phyloP scores from a whole-genome alignment of 2,888 invertebrate genomes.

The Pachycephus smyrnensis region DNA sequence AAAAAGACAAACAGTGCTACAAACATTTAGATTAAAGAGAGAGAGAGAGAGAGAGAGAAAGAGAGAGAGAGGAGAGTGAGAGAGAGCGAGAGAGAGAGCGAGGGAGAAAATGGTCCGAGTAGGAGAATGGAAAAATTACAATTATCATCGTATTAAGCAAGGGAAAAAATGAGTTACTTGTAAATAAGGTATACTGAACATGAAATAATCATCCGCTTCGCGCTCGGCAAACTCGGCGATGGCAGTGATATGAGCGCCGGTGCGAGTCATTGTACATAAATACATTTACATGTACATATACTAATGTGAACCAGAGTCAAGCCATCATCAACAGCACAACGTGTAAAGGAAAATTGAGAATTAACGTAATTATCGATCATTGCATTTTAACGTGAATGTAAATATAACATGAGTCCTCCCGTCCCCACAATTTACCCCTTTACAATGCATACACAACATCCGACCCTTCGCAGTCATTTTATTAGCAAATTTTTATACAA shows the following conservation, averaged over 20 bases:
- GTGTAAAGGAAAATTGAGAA: slow-evolving; percentile 41
- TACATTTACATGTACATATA: slow-evolving; percentile 66
- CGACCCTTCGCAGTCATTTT: slow-evolving; percentile 39
- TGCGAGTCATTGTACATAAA: slow-evolving; percentile 66
- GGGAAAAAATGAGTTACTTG: slow-evolving; percentile 55
- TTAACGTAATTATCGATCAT: slow-evolving; percentile 51
- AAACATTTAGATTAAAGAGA: slow-evolving; percentile 25
- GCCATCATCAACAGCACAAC: slow-evolving; percentile 57
- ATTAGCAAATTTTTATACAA: slow-evolving; percentile 53
- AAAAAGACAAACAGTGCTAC: slow-evolving; percentile 25
- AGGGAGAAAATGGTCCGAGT: slow-evolving; percentile 24
- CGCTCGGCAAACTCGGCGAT: slow-evolving; percentile 56
- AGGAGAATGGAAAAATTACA: slow-evolving; percentile 44
- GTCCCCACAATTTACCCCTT: not conserved
- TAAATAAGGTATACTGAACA: slow-evolving; percentile 61
- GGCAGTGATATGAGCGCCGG: slow-evolving; percentile 59
- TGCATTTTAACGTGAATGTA: slow-evolving; percentile 59
- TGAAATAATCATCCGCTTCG: slow-evolving; percentile 52
- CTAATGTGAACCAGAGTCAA: slow-evolving; percentile 59
- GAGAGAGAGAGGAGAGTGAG: slow-evolving; percentile 33
- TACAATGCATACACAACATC: not conserved
- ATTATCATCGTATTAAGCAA: slow-evolving; percentile 54
- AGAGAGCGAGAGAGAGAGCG: slow-evolving; percentile 18
- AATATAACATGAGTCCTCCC: slow-evolving; percentile 48
- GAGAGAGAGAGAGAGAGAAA: slow-evolving; percentile 38